Evolutionary conservation across 2,888 invertebrate genomes (phyloP).

Genomic region (Vannuccia rotundouncinata): DNA sequence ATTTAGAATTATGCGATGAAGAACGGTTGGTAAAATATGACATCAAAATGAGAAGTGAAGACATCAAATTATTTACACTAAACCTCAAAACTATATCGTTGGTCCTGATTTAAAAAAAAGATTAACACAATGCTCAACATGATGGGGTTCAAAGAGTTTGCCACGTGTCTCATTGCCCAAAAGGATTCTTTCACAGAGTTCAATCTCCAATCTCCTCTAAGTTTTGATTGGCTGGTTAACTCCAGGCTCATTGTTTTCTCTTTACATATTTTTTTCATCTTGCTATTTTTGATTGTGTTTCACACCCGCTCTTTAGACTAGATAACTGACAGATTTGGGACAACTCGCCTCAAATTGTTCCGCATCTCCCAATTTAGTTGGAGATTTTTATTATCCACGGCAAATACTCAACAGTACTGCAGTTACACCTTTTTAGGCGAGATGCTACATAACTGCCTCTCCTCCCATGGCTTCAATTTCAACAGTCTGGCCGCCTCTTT

Average conservation of each 20-base stretch:
- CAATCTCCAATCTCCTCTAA: background rate
- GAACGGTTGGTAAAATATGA: too few relatives aligned
- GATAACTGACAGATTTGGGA: too few relatives aligned
- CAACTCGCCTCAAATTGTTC: too few relatives aligned
- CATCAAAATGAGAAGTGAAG: too few relatives aligned
- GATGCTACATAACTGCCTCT: background rate
- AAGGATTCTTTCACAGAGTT: background rate
- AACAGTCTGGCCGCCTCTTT: background rate
- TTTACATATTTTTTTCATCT: background rate
- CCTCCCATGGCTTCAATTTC: background rate
- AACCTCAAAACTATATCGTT: too few relatives aligned
- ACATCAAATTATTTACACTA: too few relatives aligned
- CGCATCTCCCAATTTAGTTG: too few relatives aligned
- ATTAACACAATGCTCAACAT: too few relatives aligned
- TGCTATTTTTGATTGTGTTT: background rate
- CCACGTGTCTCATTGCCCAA: constrained; percentile 12
- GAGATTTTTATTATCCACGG: too few relatives aligned
- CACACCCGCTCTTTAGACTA: background rate
- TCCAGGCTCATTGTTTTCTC: background rate
- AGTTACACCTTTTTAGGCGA: background rate
- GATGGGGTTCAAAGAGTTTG: background rate
- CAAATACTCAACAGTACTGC: background rate
- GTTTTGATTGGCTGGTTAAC: background rate
- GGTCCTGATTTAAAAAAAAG: too few relatives aligned
- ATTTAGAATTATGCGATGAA: too few relatives aligned